Evolutionary conservation across 2,888 invertebrate genomes (phyloP).

Genomic region (Erebia ligea): DNA sequence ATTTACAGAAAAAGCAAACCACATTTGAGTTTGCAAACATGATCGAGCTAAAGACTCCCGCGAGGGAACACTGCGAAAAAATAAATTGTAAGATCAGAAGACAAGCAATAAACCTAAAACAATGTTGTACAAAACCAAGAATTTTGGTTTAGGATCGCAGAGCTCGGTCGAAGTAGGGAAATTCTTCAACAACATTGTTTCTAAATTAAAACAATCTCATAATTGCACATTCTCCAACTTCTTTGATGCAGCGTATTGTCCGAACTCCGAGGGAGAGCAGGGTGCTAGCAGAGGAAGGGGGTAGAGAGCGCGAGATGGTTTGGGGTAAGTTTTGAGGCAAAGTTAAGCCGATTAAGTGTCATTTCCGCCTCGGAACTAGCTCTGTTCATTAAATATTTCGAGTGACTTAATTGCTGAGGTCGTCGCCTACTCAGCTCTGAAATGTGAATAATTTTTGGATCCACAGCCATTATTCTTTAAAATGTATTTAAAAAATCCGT

Average conservation of each 20-base stretch:
- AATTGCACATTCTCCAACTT: conserved; percentile 81
- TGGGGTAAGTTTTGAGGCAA: conserved; percentile 74
- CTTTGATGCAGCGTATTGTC: conserved; percentile 78
- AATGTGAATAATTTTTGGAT: conserved; percentile 49
- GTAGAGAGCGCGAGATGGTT: conserved; percentile 50
- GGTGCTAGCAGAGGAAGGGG: conserved; percentile 43
- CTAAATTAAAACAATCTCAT: conserved; percentile 83
- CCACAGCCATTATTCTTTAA: conserved; percentile 1
- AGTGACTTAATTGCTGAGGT: conserved; percentile 78
- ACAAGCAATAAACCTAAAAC: conserved; percentile 72
- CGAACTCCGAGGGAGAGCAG: conserved; percentile 46
- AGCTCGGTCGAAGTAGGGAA: conserved; percentile 73
- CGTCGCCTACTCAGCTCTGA: conserved; percentile 54
- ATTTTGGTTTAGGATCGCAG: conserved; percentile 76
- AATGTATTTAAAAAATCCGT: background rate
- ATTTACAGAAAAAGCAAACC: conserved; percentile 32
- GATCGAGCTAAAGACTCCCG: conserved; percentile 32
- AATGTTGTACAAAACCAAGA: conserved; percentile 77
- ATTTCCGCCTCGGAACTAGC: conserved; percentile 79
- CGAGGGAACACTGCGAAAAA: conserved; percentile 46
- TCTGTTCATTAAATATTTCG: conserved; percentile 82
- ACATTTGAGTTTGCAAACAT: conserved; percentile 34
- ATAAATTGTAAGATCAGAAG: conserved; percentile 61
- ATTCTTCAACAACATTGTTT: conserved; percentile 81
- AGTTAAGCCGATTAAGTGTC: conserved; percentile 82